Base-by-base conservation (phyloP, 2,888 invertebrate genomes). In the Onchidella celtica region DNA sequence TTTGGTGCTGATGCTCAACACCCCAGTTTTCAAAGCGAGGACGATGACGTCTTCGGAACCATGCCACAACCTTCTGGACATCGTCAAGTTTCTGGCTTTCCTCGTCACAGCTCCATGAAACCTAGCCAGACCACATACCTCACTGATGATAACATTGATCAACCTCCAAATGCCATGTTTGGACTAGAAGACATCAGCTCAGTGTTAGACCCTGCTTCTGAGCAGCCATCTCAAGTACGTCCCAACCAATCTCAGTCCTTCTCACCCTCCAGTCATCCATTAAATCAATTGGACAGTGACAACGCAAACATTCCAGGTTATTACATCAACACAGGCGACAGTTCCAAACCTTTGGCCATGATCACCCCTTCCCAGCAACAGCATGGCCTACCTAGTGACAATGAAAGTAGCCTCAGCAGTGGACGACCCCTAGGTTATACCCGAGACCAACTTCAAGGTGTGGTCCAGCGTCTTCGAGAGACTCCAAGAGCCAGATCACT, bases 41-140 rank as follows among this genome's bases (percentile, higher is more conserved):
- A 88, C 66, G 87, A 87, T 32, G 89, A 90, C 68, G 89, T 89
- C 57, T 90, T 90, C 75, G 84, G 86, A 79, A 86, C 85, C 34
- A 81, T 86, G 61, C 9, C 75, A 11, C 72, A 36, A 11, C 70
- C 36, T 36, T 32, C 73, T 24, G 57, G n/a, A 17, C 73, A 27
- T 17, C 57, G 59, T 14, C 72, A 75, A 4, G 36, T 34, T 66
- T 88, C 88, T 77, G 86, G 86, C 21, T 88, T 90, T 55, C 90
- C 91, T 59, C 86, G 91, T 34, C 91, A 91, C 72, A 91, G 90
- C 84, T 90, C 90, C 63, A 88, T 90, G 89, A 91, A 90, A 80
- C 90, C 90, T 27, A 84, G 87, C 21, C 86, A 87, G 69, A 88
- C 87, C 79, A 89, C 89, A 1, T 89, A 89, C 82, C 84, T 90